Conservation (phyloP, 2,113 vertebrate species). For the Benitochromis conjunctus region DNA sequence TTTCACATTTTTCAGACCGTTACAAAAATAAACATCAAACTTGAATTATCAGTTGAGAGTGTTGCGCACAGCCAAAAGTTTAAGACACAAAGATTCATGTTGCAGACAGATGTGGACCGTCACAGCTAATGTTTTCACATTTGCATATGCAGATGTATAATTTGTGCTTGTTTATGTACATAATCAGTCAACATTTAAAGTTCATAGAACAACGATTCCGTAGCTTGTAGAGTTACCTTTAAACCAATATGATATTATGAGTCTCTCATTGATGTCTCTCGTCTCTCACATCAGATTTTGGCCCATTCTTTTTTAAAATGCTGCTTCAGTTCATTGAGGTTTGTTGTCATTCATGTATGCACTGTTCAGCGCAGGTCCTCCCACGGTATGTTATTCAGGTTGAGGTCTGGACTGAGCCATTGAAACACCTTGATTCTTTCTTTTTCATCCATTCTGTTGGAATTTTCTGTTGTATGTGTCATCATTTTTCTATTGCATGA, state of each 20-base stretch:
- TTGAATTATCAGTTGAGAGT: neutral
- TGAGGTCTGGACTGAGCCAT: neutral
- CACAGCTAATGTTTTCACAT: neutral
- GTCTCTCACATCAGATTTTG: neutral
- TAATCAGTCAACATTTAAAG: neutral
- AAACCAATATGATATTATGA: neutral
- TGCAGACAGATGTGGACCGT: neutral
- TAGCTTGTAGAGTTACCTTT: neutral
- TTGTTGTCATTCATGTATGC: neutral
- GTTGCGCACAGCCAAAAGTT: neutral
- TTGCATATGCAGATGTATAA: neutral
- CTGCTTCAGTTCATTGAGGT: neutral
- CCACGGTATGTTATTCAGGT: neutral
- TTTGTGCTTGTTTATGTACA: neutral
- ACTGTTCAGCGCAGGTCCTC: neutral
- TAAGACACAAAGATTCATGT: neutral
- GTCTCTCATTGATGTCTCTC: neutral
- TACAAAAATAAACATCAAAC: neutral
- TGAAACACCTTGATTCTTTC: neutral
- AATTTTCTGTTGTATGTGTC: neutral
- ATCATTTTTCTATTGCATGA: neutral
- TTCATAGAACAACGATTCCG: neutral
- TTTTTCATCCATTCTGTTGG: neutral
- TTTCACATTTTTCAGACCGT: neutral
- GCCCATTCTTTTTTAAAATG: neutral